phyloP scores from a whole-genome alignment of 1,140 invertebrate genomes.

The Subanguina moxae region DNA sequence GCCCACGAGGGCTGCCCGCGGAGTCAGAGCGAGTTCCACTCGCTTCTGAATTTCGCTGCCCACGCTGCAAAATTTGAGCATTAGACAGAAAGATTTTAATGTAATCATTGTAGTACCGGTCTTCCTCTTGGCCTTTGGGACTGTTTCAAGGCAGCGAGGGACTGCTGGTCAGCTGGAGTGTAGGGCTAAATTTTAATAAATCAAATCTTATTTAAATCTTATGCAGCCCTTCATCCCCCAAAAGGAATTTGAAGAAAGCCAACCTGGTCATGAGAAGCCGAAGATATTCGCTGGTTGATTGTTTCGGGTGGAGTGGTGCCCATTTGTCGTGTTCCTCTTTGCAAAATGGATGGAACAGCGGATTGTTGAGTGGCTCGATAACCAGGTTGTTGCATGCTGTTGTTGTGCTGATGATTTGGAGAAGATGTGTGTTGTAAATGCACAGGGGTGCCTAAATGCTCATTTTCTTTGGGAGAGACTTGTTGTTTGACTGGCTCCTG shows the following conservation, averaged over 20 bases:
- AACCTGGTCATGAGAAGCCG: background rate
- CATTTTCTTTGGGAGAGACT: background rate
- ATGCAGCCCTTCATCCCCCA: too few species aligned
- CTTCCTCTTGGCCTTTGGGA: background rate
- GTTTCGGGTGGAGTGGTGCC: background rate
- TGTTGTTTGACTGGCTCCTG: background rate
- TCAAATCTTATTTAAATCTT: too few species aligned
- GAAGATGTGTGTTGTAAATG: background rate
- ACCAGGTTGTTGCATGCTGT: background rate
- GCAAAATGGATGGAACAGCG: background rate
- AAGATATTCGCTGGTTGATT: background rate
- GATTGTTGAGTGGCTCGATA: background rate
- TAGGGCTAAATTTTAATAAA: background rate
- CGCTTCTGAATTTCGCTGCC: too few species aligned
- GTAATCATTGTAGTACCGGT: background rate
- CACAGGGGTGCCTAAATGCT: background rate
- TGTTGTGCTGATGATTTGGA: background rate
- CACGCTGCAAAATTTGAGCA: too few species aligned
- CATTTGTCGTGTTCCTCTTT: background rate
- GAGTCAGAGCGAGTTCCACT: too few species aligned
- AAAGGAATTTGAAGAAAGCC: background rate
- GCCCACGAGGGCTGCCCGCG: too few species aligned
- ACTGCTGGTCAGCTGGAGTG: background rate
- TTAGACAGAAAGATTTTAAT: too few species aligned
- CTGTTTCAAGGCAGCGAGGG: background rate